Conservation (phyloP, 37 sponge, comb jelly and placozoan genomes). For the Bolinopsis microptera region DNA sequence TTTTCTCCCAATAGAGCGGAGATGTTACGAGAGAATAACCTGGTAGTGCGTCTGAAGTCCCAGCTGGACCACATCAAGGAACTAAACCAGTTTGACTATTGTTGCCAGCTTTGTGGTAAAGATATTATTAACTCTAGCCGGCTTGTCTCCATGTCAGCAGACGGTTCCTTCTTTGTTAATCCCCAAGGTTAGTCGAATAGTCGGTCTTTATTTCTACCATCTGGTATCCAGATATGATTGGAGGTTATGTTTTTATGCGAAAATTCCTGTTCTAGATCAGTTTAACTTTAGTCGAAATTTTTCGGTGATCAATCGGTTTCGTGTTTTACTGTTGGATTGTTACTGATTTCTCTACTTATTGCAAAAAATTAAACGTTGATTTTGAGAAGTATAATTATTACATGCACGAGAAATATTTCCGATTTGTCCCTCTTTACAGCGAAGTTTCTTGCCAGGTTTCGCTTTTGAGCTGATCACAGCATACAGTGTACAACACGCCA, state of each 20-base stretch:
- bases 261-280: too few species aligned
- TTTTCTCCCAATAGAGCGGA: too few species aligned
- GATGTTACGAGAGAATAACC: slow-evolving; percentile 21
- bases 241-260: not conserved
- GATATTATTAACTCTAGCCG: not conserved
- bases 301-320: too few species aligned
- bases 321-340: too few species aligned
- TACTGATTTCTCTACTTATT: too few species aligned
- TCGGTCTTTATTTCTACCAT: too few species aligned
- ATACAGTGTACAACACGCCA: slow-evolving; percentile 30
- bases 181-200: not conserved
- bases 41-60: slow-evolving; percentile 37
- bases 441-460: not conserved
- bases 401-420: too few species aligned
- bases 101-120: slow-evolving; percentile 1
- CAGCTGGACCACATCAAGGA: not conserved
- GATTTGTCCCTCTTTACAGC: too few species aligned
- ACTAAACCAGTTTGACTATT: not conserved
- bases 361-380: too few species aligned
- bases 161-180: slow-evolving; percentile 56
- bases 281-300: too few species aligned
- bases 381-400: too few species aligned
- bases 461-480: slow-evolving; percentile 51
- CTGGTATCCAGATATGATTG: not conserved
- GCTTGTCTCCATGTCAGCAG: slow-evolving; percentile 50